Base-by-base conservation (phyloP, 2,888 invertebrate species). In the Eupithecia inturbata region DNA sequence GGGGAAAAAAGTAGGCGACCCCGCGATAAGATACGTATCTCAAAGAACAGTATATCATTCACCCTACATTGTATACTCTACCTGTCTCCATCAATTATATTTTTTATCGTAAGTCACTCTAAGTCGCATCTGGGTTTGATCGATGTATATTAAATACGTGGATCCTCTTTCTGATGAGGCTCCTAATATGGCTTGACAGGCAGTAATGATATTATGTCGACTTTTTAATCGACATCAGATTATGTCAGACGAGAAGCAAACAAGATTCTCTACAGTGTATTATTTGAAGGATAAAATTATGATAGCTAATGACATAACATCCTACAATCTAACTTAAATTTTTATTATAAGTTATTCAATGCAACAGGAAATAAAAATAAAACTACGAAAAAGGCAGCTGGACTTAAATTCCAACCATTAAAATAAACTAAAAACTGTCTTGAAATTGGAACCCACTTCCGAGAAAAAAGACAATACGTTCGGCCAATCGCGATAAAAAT, bases 1-100 rank as follows among this genome's bases (percentile, higher is more conserved):
- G 19, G 5, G 36, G 22, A 69, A 70, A 41, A 66, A 26, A 26
- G 26, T 68, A 67, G 49, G 73, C 68, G 19, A 64, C n/a, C 57
- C 62, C 62, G 49, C 26, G 67, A 71, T 66, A 41, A 66, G 78
- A 79, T 78, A 72, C 67, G 71, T 76, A 79, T 78, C 80, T 78
- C 45, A 68, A 69, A 73, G 33, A 75, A 78, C 77, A 77, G 77
- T 77, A 78, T 74, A 77, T 78, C 77, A 76, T 73, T 69, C 73
- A 73, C 73, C 67, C 68, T 70, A 57, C 26, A 57, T 57, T 57
- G 70, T 73, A 67, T 71, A 74, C 73, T 70, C 49, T 71, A 91
- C 91, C 91, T 92, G 92, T 92, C 92, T 88, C 88, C 92, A 93
- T 94, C 93, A 93, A 92, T 93, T 91, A 93, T 84, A 84, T 90